A percentile compares a stretch with the other conserved stretches of the same genome.
Conservation (phyloP, 2,797 vertebrate genomes). For the Bradypodion pumilum region DNA sequence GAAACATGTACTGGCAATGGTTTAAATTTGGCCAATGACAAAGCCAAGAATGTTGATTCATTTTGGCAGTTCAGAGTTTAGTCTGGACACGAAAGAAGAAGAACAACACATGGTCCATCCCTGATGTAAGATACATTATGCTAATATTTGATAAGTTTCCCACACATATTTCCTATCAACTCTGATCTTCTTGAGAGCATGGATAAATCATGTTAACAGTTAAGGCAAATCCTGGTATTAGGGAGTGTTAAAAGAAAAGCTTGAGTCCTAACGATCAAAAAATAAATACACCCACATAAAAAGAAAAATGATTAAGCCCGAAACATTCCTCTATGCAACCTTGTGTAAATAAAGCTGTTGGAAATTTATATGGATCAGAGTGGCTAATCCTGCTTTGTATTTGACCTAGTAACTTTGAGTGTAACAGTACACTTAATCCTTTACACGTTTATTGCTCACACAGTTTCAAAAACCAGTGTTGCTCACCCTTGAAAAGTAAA, state of each 20-base stretch:
- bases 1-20: no score
- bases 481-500: conserved; percentile 31
- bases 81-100: no score
- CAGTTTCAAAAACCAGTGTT: neutral
- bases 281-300: conserved; percentile 6
- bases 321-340: neutral
- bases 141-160: neutral
- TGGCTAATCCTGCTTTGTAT: conserved; percentile 13
- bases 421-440: conserved; percentile 7
- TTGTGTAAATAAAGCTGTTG: conserved; percentile 30
- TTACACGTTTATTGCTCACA: neutral
- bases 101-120: no score
- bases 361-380: neutral
- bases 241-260: neutral
- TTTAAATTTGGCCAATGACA: no score
- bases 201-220: neutral
- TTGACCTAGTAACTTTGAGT: conserved; percentile 10
- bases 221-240: neutral
- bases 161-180: neutral
- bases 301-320: neutral
- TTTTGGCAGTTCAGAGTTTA: no score
- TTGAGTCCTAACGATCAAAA: conserved; percentile 6
- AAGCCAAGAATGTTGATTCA: no score
- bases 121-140: neutral
- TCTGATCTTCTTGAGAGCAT: neutral